Evolutionary conservation across 2,888 invertebrate species (phyloP), one percentile per base, ranked within the genome.

Genomic region (Melinaea marsaeus): DNA sequence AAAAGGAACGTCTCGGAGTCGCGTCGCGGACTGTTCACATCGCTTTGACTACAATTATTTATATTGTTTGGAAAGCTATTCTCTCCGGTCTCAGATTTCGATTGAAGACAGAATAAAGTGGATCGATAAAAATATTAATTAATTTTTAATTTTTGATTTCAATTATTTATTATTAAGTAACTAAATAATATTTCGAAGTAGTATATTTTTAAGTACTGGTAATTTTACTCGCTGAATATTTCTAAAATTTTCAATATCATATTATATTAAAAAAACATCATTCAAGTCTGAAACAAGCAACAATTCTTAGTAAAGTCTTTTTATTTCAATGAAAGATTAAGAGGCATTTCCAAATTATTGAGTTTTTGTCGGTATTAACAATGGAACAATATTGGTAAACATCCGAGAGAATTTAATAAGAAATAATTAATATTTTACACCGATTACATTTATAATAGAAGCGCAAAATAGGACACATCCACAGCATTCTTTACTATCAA

Each of bases 1-100:
- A 54, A 67, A 63, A 73, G 76, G 75, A 74, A 72, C 74, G 65
- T 75, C 74, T 72, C 82, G 79, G 76, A 79, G 73, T 80, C 86
- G 80, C 82, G 83, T 74, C 71, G 74, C 73, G 72, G 77, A 90
- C 90, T 90, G 87, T 77, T 79, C 74, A 74, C 77, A 72, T 74
- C 78, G 74, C 75, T 78, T 72, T 76, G 75, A 77, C 78, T 76
- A 85, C 86, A 84, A 86, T 88, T 88, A 90, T 90, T 90, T 90
- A 90, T 90, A 90, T 87, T 89, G 88, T 89, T 88, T 86, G 76
- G 73, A 80, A 86, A 87, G 82, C 85, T 77, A 84, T 87, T 84
- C 80, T 80, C 77, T 78, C 73, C 78, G 82, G 77, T 78, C 73
- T 72, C 73, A 78, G 82, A 77, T 78, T 73, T 72, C 73, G 73